A percentile compares a stretch with the other conserved stretches of the same genome.
Evolutionary conservation across 2,797 vertebrate genomes (phyloP).

Genomic region (Oreochromis mossambicus): DNA sequence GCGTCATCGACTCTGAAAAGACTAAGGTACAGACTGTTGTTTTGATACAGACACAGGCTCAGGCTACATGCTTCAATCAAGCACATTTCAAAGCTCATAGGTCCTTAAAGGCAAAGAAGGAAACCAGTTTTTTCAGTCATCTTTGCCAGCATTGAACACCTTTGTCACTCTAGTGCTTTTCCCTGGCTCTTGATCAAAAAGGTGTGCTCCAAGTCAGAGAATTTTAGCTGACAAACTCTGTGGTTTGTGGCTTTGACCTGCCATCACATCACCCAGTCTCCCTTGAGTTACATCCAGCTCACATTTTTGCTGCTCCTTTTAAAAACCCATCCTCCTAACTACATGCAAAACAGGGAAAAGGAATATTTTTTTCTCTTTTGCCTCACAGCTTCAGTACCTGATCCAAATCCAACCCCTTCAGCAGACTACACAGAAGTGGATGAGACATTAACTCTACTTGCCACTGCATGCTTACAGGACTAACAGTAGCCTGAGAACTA

Average conservation of each 20-base stretch:
- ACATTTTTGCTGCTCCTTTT: not conserved
- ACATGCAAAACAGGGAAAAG: not conserved
- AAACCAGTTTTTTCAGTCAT: slow-evolving; percentile 69
- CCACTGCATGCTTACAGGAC: slow-evolving; percentile 12
- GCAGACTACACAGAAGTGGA: not conserved
- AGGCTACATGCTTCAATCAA: not conserved
- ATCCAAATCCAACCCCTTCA: not conserved
- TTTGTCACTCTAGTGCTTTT: slow-evolving; percentile 23
- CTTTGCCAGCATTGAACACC: slow-evolving; percentile 52
- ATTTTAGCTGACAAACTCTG: not conserved
- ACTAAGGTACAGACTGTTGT: slow-evolving; percentile 4
- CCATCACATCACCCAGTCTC: not conserved
- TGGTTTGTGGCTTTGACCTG: not conserved
- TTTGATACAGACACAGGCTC: slow-evolving; percentile 26
- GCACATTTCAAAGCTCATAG: slow-evolving; percentile 30
- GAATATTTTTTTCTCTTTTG: not conserved
- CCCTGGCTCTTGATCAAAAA: slow-evolving; percentile 50
- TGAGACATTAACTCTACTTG: slow-evolving; percentile 3
- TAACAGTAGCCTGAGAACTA: not conserved
- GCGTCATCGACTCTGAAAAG: slow-evolving; percentile 29
- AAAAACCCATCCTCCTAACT: not conserved
- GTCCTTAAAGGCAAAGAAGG: slow-evolving; percentile 25
- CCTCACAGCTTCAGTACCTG: not conserved
- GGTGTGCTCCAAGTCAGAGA: slow-evolving; percentile 38
- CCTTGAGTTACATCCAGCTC: not conserved